Base-by-base conservation (phyloP, 2,113 vertebrate genomes). In the Nibea albiflora region DNA sequence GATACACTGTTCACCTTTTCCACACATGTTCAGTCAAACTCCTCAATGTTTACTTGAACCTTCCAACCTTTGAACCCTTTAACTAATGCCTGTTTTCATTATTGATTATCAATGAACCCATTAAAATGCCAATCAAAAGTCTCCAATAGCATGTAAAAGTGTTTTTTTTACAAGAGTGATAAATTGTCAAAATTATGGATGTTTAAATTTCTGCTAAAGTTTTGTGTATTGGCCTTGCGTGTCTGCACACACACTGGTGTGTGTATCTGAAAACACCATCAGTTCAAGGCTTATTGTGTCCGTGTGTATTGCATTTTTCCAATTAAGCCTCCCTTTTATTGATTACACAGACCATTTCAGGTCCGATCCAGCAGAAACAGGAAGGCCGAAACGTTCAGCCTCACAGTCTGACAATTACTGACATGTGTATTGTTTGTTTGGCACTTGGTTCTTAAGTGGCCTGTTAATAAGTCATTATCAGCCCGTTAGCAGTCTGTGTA, bases 391-490 rank as follows among this genome's bases (percentile, higher is more conserved):
- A 56, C 24, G 11, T 57, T 70, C 71, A 44, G 17, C 50, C 22
- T 8, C 64, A 81, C 64, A 81, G 67, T 80, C 67, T 84, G 76
- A 88, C 73, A 81, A 31, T 71, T 71, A 60, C 70, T 83, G 60
- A 78, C 73, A 57, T 86, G 87, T 89, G 90, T 92, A 90, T 91
- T 93, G 90, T 84, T 90, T 68, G 69, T 89, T 90, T 91, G 86
- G 71, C 89, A 90, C 90, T 52, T 76, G 57, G 77, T 61, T 73
- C 81, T 87, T 84, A 92, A 93, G 92, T 93, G 91, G 72, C 76
- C 90, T 81, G 83, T 88, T 93, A 93, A 94, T 91, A 87, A 90
- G 86, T 89, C 88, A 92, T 94, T 92, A 93, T 90, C 85, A 90
- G 87, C 63, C 73, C 81, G 80, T 93, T 93, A 88, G 76, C 35